A percentile compares a stretch with the other conserved stretches of the same genome.
Evolutionary conservation across 2,797 vertebrate genomes (phyloP).

Genomic region (Cyclopterus lumpus): DNA sequence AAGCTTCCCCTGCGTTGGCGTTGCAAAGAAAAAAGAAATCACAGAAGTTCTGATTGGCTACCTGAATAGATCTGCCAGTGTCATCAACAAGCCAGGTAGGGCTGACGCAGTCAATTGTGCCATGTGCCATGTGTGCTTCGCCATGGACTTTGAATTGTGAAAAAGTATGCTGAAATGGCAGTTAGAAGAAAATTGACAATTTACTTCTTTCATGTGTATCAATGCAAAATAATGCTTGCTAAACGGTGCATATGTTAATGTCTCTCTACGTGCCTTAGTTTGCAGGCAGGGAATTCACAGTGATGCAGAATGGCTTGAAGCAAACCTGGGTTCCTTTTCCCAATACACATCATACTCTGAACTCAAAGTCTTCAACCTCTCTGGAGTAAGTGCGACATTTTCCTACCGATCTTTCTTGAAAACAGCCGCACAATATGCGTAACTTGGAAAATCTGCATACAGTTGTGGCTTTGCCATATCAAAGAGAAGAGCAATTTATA

Average conservation of each 20-base stretch:
- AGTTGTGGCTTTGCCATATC: not conserved
- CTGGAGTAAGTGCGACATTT: slow-evolving; percentile 31
- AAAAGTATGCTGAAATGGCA: not conserved
- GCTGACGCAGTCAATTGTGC: not conserved
- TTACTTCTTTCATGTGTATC: not conserved
- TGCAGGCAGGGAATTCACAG: slow-evolving; percentile 41
- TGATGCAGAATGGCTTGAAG: slow-evolving; percentile 51
- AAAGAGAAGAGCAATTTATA: not conserved
- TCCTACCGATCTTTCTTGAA: not conserved
- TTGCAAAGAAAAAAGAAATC: slow-evolving; percentile 12
- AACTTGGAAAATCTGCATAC: not conserved
- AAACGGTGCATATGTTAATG: not conserved
- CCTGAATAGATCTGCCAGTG: slow-evolving; percentile 18
- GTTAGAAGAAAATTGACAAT: not conserved
- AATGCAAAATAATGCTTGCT: not conserved
- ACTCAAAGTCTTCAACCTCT: slow-evolving; percentile 46
- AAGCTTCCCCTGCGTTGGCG: not conserved
- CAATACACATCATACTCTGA: slow-evolving; percentile 22
- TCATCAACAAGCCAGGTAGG: slow-evolving; percentile 48
- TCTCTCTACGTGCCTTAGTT: slow-evolving; percentile 10
- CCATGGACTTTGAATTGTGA: not conserved
- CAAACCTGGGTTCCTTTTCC: slow-evolving; percentile 59
- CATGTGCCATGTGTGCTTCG: not conserved
- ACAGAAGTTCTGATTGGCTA: slow-evolving; percentile 35
- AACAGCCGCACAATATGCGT: not conserved